Evolutionary conservation across 2,888 invertebrate genomes (phyloP).

Genomic region (Synergus umbraculus): DNA sequence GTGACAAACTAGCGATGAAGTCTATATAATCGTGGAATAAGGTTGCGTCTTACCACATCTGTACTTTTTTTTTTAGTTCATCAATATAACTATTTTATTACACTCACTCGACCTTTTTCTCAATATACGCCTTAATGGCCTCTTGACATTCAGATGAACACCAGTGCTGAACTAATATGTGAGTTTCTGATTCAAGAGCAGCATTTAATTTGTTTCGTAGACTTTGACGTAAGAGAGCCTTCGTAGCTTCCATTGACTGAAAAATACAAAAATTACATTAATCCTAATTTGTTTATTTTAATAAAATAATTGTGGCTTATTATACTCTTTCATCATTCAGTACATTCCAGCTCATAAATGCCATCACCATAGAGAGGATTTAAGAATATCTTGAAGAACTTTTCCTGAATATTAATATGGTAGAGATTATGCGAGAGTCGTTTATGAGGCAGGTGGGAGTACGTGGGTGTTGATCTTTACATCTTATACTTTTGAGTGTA

Average conservation of each 20-base stretch:
- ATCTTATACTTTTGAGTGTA: not conserved
- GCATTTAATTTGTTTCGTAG: slow-evolving; percentile 80
- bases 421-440: slow-evolving; percentile 42
- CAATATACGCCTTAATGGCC: slow-evolving; percentile 72
- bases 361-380: not conserved
- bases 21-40: slow-evolving; percentile 2
- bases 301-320: not conserved
- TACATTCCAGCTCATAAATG: not conserved
- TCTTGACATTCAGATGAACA: slow-evolving; percentile 85
- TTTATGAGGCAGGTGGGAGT: slow-evolving; percentile 26
- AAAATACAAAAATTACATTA: slow-evolving; percentile 43
- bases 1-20: not conserved
- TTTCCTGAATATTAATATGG: slow-evolving; percentile 53
- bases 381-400: slow-evolving; percentile 16
- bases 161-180: slow-evolving; percentile 86
- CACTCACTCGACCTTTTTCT: slow-evolving; percentile 69
- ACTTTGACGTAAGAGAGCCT: slow-evolving; percentile 80
- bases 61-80: not conserved
- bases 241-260: slow-evolving; percentile 83
- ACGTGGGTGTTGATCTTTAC: slow-evolving; percentile 34
- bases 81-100: slow-evolving; percentile 42
- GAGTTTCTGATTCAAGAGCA: slow-evolving; percentile 83
- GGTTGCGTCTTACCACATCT: not conserved
- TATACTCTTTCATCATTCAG: not conserved
- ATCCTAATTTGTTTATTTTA: not conserved